phyloP scores from a whole-genome alignment of 2,888 invertebrate species.

The Neria commutata region DNA sequence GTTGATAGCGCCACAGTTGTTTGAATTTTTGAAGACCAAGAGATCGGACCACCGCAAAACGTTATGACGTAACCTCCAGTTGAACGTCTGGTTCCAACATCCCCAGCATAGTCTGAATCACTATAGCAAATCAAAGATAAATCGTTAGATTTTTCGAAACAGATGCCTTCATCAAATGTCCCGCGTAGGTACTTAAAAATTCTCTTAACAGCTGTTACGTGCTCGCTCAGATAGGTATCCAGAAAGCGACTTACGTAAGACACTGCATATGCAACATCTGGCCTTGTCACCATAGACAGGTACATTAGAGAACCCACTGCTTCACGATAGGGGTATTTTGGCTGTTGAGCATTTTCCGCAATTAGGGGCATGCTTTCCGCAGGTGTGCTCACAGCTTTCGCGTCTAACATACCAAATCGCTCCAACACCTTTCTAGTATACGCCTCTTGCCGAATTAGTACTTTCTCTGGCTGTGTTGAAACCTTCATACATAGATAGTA shows the following conservation, averaged over 20 bases:
- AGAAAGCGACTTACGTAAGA: slow-evolving; percentile 7
- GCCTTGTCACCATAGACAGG: slow-evolving; percentile 17
- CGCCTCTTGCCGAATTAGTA: not conserved
- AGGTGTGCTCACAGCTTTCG: slow-evolving; percentile 24
- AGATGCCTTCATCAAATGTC: not conserved
- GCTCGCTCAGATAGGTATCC: not conserved
- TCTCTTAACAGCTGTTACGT: slow-evolving; percentile 9
- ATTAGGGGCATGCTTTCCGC: slow-evolving; percentile 9
- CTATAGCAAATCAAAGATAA: slow-evolving; percentile 2
- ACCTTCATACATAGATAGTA: slow-evolving; percentile 28
- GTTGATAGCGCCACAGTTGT: not conserved
- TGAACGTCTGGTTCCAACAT: slow-evolving; percentile 9
- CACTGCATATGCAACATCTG: slow-evolving; percentile 20
- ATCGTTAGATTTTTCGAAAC: too few relatives aligned
- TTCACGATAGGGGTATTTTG: slow-evolving; percentile 20
- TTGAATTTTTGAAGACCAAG: slow-evolving; percentile 1
- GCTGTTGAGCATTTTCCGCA: slow-evolving; percentile 1
- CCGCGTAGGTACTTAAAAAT: not conserved
- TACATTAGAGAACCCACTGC: slow-evolving; percentile 27
- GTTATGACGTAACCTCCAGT: slow-evolving; percentile 14
- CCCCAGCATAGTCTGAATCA: slow-evolving; percentile 17
- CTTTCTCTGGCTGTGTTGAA: slow-evolving; percentile 10
- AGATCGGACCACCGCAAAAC: slow-evolving; percentile 7
- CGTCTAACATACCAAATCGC: slow-evolving; percentile 22
- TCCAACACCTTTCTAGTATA: slow-evolving; percentile 21